These are phyloP conservation scores for Plotosus lineatus DNA, from an alignment of 2,113 vertebrate species.

Conservation along the genomic window DNA sequence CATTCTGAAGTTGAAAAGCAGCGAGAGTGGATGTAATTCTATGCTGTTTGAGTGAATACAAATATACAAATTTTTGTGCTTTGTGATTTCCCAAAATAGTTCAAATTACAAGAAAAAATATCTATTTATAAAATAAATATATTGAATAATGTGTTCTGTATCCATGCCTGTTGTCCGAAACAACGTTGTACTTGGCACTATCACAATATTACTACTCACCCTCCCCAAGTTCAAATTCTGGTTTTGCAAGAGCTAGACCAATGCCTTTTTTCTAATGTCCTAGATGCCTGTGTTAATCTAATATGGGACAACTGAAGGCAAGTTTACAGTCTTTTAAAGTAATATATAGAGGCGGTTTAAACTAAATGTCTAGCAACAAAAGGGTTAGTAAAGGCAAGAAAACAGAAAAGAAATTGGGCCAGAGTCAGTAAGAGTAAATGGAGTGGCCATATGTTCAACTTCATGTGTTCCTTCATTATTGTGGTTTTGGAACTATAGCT, in stretches of 20 bases:
- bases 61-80: neutral
- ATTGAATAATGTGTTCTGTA: neutral
- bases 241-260: neutral
- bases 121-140: too few relatives aligned
- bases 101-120: neutral
- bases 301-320: neutral
- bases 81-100: neutral
- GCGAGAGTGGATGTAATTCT: neutral
- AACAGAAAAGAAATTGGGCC: constrained; percentile 56
- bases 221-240: neutral
- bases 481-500: constrained; percentile 60
- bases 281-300: neutral
- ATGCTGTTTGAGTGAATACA: neutral
- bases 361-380: neutral
- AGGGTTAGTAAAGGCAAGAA: constrained; percentile 19
- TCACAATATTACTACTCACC: neutral
- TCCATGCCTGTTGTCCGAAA: neutral
- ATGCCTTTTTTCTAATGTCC: neutral
- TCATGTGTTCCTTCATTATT: constrained; percentile 65
- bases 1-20: neutral
- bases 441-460: constrained; percentile 56
- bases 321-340: neutral
- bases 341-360: neutral
- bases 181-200: neutral
- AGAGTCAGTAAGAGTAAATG: constrained; percentile 54